Evolutionary conservation across 2,888 invertebrate species (phyloP).

Genomic region (Apamea crenata): DNA sequence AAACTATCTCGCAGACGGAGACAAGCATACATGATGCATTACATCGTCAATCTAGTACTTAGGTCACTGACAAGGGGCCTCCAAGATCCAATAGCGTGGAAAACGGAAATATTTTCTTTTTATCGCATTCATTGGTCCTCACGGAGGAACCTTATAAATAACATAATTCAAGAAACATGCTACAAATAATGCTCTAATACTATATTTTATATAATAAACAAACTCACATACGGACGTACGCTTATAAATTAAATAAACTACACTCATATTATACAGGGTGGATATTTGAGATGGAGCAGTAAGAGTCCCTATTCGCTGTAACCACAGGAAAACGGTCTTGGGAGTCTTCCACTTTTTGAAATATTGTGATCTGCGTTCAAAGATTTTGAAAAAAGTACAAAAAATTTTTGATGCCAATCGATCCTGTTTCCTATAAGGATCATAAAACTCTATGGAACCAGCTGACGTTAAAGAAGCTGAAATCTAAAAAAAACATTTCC

Average conservation of each 20-base stretch:
- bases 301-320: not conserved
- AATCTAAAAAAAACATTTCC: not conserved
- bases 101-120: not conserved
- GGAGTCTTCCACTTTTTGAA: not conserved
- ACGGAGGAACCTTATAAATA: not conserved
- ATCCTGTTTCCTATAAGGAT: not conserved
- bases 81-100: not conserved
- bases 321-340: not conserved
- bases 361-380: not conserved
- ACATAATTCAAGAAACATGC: not conserved
- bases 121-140: not conserved
- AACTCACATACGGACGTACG: not conserved
- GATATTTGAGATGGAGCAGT: not conserved
- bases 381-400: too few relatives aligned
- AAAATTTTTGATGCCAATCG: not conserved
- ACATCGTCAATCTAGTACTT: not conserved
- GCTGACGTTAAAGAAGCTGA: not conserved
- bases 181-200: too few relatives aligned
- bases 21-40: slow-evolving; percentile 24
- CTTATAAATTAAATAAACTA: not conserved
- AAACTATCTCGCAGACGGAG: slow-evolving; percentile 11
- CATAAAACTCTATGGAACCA: not conserved
- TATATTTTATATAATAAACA: not conserved
- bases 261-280: not conserved
- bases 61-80: not conserved